Evolutionary conservation across 2,797 vertebrate species (phyloP), one percentile per base, ranked within the genome.

Genomic region (Notolabrus celidotus): DNA sequence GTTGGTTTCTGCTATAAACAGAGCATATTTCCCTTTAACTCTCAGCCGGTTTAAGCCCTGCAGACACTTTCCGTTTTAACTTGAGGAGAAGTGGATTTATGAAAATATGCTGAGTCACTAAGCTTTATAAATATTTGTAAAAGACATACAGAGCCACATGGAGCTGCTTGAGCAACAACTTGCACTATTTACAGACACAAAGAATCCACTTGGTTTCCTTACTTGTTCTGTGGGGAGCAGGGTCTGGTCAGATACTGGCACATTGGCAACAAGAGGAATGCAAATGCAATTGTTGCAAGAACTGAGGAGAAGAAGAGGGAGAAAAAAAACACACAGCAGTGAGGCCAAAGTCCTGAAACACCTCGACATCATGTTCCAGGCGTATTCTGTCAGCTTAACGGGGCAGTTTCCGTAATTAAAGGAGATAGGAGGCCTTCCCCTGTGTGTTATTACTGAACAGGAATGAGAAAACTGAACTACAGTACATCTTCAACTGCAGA

Each of bases 201-300:
- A 73, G 33, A 52, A 45, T 53, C 20, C 7, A 50, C 27, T 31
- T 7, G 52, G 53, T 55, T 46, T 89, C 74, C 98, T 97, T 96
- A 99, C 98, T 99, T 99, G 96, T 99, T 99, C 86, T 97, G 97
- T 81, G 98, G 95, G 60, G 98, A 96, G 91, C 98, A 99, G 87
- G 98, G 98, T 90, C 96, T 95, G 88, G 98, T 99, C 95, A 99
- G 95, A 94, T 99, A 99, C 96, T 99, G 98, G 95, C 98, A 99
- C 98, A 99, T 99, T 58, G 98, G 98, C 93, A 99, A 93, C 89
- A 99, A 94, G 62, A 99, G 97, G 89, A 99, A 99, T 89, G 98
- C 98, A 86, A 99, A 99, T 52, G 98, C 98, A 91, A 99, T 99
- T 65, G 98, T 99, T 81, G 98, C 98, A 79, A 99, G 96, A 92